These are phyloP conservation scores for Nasonovia ribisnigri DNA, from an alignment of 2,888 invertebrate genomes.

Conservation along the genomic window DNA sequence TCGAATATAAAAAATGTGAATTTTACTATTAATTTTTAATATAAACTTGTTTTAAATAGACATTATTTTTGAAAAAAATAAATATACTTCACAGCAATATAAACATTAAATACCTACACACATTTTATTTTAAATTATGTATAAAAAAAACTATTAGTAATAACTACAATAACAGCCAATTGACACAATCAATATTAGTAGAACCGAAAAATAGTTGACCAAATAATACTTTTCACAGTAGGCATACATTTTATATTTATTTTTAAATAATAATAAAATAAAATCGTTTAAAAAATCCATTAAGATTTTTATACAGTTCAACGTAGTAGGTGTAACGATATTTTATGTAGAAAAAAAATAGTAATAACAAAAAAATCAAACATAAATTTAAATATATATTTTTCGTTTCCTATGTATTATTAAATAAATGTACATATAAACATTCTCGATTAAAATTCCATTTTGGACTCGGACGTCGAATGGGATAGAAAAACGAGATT, in stretches of 20 bases:
- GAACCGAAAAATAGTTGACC: not conserved
- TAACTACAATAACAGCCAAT: not conserved
- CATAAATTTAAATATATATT: slow-evolving; percentile 44
- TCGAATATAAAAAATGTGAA: not conserved
- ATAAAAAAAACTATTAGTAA: not conserved
- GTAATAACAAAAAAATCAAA: slow-evolving; percentile 32
- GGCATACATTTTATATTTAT: not conserved
- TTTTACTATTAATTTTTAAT: not conserved
- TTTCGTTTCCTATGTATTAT: slow-evolving; percentile 21
- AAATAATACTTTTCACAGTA: not conserved
- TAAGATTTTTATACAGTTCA: not conserved
- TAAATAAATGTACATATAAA: slow-evolving; percentile 11
- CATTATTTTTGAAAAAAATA: not conserved
- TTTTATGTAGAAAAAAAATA: slow-evolving; percentile 16
- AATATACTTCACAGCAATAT: not conserved
- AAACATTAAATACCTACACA: not conserved
- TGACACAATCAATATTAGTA: not conserved
- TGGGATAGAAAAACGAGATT: slow-evolving; percentile 40
- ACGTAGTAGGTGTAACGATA: not conserved
- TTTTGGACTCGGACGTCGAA: slow-evolving; percentile 31
- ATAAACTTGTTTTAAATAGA: not conserved
- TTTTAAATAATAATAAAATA: not conserved
- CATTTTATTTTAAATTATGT: not conserved
- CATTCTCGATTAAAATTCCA: slow-evolving; percentile 54
- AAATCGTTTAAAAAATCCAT: slow-evolving; percentile 10